phyloP scores from a whole-genome alignment of 30 jellyfish, hydroid and myxozoan species.

The Clytia hemisphaerica region DNA sequence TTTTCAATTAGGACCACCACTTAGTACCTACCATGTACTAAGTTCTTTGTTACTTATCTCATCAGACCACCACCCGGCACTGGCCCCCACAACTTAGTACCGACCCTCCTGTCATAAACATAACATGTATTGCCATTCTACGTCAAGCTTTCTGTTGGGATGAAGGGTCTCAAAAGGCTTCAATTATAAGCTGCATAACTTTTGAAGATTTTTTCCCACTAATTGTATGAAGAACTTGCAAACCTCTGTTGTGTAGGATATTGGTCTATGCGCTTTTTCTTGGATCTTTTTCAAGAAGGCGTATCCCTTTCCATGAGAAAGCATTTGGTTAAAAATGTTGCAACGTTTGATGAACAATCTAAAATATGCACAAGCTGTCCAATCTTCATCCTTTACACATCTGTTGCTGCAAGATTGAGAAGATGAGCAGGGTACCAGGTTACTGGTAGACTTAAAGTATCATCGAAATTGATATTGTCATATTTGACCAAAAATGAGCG shows the following conservation, averaged over 20 bases:
- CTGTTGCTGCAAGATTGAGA: slow-evolving; percentile 24
- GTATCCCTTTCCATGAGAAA: slow-evolving; percentile 9
- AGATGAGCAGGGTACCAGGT: slow-evolving; percentile 42
- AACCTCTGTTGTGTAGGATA: slow-evolving; percentile 25
- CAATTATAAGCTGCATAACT: slow-evolving; percentile 11
- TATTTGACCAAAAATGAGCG: background rate
- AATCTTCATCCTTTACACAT: slow-evolving; percentile 1
- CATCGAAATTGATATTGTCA: background rate
- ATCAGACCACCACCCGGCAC: too few relatives aligned
- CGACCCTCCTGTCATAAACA: too few relatives aligned
- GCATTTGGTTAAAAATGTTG: slow-evolving; percentile 4
- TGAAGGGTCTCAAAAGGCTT: slow-evolving; percentile 12
- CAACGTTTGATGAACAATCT: background rate
- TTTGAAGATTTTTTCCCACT: slow-evolving; percentile 10
- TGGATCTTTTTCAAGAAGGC: slow-evolving; percentile 4
- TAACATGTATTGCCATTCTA: slow-evolving; percentile 50
- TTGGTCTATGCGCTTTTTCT: slow-evolving; percentile 9
- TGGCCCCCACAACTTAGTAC: too few relatives aligned
- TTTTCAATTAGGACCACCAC: too few relatives aligned
- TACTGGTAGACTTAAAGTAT: slow-evolving; percentile 25
- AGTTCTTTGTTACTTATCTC: too few relatives aligned
- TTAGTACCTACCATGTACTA: too few relatives aligned
- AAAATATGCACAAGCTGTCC: background rate
- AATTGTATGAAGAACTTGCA: slow-evolving; percentile 22
- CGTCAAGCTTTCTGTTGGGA: slow-evolving; percentile 39